These are phyloP conservation scores for Malachius bipustulatus DNA, from an alignment of 2,888 invertebrate species.

Conservation along the genomic window DNA sequence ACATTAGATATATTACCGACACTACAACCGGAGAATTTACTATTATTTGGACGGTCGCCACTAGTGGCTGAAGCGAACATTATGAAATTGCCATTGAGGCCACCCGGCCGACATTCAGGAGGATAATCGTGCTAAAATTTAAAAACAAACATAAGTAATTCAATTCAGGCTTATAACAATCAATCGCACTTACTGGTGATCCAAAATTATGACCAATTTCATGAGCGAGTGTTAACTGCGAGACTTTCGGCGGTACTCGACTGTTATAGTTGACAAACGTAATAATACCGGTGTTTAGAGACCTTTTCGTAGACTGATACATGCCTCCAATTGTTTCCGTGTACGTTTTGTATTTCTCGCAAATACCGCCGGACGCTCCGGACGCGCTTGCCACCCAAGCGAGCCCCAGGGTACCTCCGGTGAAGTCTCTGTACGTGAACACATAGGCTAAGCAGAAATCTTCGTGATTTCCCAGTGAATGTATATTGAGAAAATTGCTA, in stretches of 20 bases:
- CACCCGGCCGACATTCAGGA: slow-evolving; percentile 80
- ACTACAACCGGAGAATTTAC: slow-evolving; percentile 91
- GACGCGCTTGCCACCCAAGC: slow-evolving; percentile 99
- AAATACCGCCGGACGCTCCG: slow-evolving; percentile 96
- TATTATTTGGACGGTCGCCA: slow-evolving; percentile 95
- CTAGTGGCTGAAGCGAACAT: slow-evolving; percentile 99
- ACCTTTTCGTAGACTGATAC: slow-evolving; percentile 87
- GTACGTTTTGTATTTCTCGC: slow-evolving; percentile 95
- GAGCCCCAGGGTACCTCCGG: slow-evolving; percentile 92
- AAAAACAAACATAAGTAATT: background rate
- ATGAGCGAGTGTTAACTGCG: slow-evolving; percentile 93
- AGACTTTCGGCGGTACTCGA: slow-evolving; percentile 93
- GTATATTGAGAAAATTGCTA: slow-evolving; percentile 95
- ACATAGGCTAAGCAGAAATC: slow-evolving; percentile 99
- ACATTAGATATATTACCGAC: slow-evolving; percentile 91
- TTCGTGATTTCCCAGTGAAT: slow-evolving; percentile 93
- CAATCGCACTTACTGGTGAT: slow-evolving; percentile 65
- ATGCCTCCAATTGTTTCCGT: slow-evolving; percentile 91
- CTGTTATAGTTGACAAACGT: slow-evolving; percentile 98
- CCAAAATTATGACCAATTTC: slow-evolving; percentile 99
- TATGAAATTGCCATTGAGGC: slow-evolving; percentile 90
- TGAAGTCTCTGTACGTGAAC: slow-evolving; percentile 96
- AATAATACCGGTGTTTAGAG: slow-evolving; percentile 96
- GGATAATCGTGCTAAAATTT: slow-evolving; percentile 79
- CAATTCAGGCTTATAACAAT: background rate